Evolutionary conservation across 2,888 invertebrate genomes (phyloP).

Genomic region (Stomorhina lunata): DNA sequence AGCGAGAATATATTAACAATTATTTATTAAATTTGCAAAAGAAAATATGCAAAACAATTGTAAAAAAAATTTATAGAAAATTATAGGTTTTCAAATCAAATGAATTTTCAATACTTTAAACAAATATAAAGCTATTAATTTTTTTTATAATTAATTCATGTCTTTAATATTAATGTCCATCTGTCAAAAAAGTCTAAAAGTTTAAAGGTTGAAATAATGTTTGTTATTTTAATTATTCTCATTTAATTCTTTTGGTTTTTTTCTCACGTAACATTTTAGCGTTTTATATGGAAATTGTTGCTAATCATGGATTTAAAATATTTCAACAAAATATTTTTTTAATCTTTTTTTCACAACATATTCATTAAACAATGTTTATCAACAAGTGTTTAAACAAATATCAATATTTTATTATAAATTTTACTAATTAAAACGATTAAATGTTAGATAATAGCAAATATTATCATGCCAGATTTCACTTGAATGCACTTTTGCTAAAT

Average conservation of each 20-base stretch:
- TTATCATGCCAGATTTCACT: constrained; percentile 4
- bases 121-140: neutral
- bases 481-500: constrained; percentile 40
- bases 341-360: neutral
- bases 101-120: neutral
- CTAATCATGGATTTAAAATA: neutral
- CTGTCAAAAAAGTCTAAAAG: too few species aligned
- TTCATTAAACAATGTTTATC: neutral
- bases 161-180: neutral
- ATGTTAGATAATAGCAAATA: constrained; percentile 5
- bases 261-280: neutral
- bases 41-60: too few species aligned
- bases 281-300: neutral
- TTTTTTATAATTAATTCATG: neutral
- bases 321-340: neutral
- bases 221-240: neutral
- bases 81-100: too few species aligned
- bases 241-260: neutral
- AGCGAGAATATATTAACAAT: too few species aligned
- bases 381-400: neutral
- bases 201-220: neutral
- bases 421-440: constrained; percentile 14
- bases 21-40: too few species aligned
- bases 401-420: neutral
- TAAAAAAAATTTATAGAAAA: too few species aligned